Conservation (phyloP, 2,113 vertebrate species). For the Willisornis vidua region DNA sequence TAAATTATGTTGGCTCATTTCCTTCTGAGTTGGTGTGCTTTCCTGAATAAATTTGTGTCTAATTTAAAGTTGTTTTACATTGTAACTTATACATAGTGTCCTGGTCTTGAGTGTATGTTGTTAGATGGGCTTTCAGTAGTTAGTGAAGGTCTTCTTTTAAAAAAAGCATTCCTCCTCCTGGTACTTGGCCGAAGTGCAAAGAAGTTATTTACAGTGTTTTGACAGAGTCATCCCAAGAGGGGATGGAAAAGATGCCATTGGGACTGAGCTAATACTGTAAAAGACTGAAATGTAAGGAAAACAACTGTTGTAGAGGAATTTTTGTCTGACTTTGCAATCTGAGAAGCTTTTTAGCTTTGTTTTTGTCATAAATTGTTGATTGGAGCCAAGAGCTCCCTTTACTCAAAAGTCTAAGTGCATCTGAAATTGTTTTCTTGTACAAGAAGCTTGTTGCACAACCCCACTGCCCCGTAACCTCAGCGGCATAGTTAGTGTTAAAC, state of each 20-base stretch:
- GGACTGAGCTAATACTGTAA: conserved; percentile 55
- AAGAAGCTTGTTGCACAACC: neutral
- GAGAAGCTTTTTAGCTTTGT: conserved; percentile 30
- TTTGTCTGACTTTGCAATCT: conserved; percentile 22
- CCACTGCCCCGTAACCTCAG: neutral
- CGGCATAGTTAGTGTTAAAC: neutral
- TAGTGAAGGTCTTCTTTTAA: neutral
- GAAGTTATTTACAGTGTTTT: conserved; percentile 65
- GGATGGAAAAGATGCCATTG: conserved; percentile 55
- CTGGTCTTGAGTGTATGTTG: neutral
- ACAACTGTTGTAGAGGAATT: conserved; percentile 24
- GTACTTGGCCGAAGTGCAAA: conserved; percentile 18
- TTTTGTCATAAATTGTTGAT: conserved; percentile 23
- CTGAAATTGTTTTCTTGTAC: conserved; percentile 2
- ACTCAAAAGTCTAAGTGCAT: conserved; percentile 3
- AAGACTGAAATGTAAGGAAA: conserved; percentile 34
- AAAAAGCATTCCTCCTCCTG: neutral
- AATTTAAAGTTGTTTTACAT: neutral
- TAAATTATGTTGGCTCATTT: neutral
- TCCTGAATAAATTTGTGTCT: neutral
- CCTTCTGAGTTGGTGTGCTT: neutral
- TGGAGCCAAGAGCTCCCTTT: conserved; percentile 2
- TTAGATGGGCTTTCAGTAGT: neutral
- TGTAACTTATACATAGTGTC: fast-evolving
- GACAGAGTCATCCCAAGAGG: conserved; percentile 24